Evolutionary conservation across 2,888 invertebrate genomes (phyloP).

Genomic region (Sinotaia quadrata): DNA sequence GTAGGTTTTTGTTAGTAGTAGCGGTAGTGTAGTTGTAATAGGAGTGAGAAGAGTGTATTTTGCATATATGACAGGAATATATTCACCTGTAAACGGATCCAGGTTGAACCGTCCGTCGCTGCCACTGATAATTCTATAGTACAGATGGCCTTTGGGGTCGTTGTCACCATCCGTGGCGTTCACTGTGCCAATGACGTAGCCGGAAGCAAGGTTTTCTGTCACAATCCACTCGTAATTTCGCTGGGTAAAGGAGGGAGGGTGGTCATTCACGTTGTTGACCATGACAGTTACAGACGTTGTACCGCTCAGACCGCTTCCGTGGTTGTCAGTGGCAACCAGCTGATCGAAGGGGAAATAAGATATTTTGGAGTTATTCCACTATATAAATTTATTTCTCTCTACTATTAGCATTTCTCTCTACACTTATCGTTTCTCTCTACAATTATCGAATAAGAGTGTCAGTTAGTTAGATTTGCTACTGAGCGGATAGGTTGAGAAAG

Average conservation of each 20-base stretch:
- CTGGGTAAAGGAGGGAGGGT: constrained; percentile 28
- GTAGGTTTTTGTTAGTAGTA: too few relatives aligned
- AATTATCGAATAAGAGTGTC: too few relatives aligned
- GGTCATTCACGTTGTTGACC: constrained; percentile 38
- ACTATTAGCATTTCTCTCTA: too few relatives aligned
- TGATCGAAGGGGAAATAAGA: too few relatives aligned
- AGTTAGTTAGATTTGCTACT: too few relatives aligned
- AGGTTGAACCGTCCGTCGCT: constrained; percentile 42
- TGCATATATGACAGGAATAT: too few relatives aligned
- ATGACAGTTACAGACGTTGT: constrained; percentile 30
- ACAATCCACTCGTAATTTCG: constrained; percentile 28
- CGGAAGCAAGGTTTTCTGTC: constrained; percentile 17
- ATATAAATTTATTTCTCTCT: too few relatives aligned
- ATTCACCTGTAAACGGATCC: constrained; percentile 39
- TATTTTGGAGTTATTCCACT: too few relatives aligned
- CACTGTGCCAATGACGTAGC: constrained; percentile 38
- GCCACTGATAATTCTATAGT: constrained; percentile 34
- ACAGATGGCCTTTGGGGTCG: constrained; percentile 23
- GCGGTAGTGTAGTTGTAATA: too few relatives aligned
- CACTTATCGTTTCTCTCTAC: too few relatives aligned
- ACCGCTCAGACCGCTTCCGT: constrained; percentile 28
- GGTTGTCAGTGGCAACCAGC: constrained; percentile 35
- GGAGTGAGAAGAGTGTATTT: too few relatives aligned
- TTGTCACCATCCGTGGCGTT: constrained; percentile 43
- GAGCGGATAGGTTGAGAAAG: too few relatives aligned